A percentile compares a stretch with the other conserved stretches of the same genome.
Evolutionary conservation across 2,797 vertebrate genomes (phyloP).

Genomic region (Intellagama lesueurii): DNA sequence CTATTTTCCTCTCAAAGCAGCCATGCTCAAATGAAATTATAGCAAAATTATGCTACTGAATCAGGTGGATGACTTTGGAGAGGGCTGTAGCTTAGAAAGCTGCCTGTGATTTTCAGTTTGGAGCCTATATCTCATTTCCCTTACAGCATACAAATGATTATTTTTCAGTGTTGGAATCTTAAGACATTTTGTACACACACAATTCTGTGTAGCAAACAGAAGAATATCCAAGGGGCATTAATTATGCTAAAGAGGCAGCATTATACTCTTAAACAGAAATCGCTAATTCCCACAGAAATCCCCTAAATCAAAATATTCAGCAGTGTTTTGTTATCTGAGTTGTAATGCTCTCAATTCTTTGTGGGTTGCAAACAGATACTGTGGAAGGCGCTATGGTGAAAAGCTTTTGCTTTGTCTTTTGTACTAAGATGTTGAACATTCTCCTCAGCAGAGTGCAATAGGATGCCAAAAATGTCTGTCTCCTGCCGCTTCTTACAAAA

Average conservation of each 20-base stretch:
- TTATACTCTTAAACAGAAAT: constrained; percentile 63
- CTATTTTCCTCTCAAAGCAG: not conserved
- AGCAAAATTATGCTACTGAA: not conserved
- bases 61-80: constrained; percentile 16
- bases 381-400: constrained; percentile 69
- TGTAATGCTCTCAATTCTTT: constrained; percentile 70
- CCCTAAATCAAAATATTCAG: constrained; percentile 67
- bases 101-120: constrained; percentile 18
- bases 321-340: constrained; percentile 71
- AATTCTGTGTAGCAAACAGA: constrained; percentile 46
- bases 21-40: not conserved
- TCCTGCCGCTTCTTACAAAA: constrained; percentile 79
- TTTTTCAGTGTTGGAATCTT: constrained; percentile 32
- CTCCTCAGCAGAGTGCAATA: constrained; percentile 78
- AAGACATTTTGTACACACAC: constrained; percentile 35
- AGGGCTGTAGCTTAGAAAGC: constrained; percentile 8
- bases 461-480: constrained; percentile 79
- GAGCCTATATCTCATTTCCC: not conserved
- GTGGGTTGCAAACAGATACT: constrained; percentile 73
- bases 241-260: constrained; percentile 66
- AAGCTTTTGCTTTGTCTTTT: constrained; percentile 75
- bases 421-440: constrained; percentile 71
- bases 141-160: constrained; percentile 35
- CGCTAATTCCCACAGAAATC: constrained; percentile 76
- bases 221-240: constrained; percentile 65